A percentile compares a stretch with the other conserved stretches of the same genome.
These are phyloP conservation scores for Myrmecobius fasciatus DNA, from an alignment of 2,113 vertebrate species.

Conservation along the genomic window DNA sequence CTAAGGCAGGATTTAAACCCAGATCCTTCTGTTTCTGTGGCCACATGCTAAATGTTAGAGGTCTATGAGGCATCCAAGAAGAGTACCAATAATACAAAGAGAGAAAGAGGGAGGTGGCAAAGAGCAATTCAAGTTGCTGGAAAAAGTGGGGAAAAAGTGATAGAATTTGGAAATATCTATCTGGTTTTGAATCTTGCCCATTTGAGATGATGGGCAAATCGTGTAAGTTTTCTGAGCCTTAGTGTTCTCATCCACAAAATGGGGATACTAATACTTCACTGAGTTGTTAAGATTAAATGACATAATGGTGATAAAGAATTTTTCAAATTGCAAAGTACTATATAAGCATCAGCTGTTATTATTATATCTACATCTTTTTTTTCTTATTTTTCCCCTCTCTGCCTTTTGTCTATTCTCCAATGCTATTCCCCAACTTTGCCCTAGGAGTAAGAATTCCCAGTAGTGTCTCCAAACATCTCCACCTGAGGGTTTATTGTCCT, in stretches of 20 bases:
- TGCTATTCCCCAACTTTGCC: background rate
- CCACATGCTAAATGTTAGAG: background rate
- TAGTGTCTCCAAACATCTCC: background rate
- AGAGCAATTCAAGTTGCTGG: background rate
- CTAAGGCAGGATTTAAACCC: background rate
- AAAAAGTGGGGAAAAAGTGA: background rate
- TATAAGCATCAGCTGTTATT: background rate
- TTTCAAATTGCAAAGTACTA: background rate
- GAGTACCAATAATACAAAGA: background rate
- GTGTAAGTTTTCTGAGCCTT: background rate
- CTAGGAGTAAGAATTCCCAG: background rate
- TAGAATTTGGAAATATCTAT: background rate
- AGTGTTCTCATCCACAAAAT: background rate
- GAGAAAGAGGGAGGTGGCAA: background rate
- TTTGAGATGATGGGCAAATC: background rate
- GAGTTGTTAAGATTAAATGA: background rate
- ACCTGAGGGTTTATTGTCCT: background rate
- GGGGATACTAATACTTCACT: background rate
- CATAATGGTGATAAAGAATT: background rate
- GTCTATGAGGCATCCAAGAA: background rate
- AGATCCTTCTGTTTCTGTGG: background rate
- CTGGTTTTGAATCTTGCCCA: background rate
- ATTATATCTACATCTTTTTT: background rate
- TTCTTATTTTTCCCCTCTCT: background rate
- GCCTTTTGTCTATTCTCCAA: background rate